Evolutionary conservation across 1,140 invertebrate species (phyloP), one percentile per base, ranked within the genome.

Genomic region (Phymorhynchus buccinoides): DNA sequence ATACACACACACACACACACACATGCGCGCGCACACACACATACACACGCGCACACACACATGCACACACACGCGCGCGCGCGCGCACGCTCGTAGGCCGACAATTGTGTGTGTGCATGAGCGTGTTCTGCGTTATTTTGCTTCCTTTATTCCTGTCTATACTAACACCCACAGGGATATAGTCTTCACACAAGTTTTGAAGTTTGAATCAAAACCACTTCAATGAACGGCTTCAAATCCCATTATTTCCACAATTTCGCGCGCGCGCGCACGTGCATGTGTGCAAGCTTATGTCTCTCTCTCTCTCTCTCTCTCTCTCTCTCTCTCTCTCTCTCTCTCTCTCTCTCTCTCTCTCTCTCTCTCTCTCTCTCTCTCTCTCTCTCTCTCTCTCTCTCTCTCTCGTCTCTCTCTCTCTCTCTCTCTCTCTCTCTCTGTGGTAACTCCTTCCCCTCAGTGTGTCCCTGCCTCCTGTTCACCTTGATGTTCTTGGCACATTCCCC

Each of bases 361-460:
- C 68, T 73, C 35, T 37, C 35, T 37, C 6, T 37, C 68, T 73
- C 6, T 73, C 68, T 73, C 68, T 73, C 6, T 73, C 68, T 73
- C 6, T 73, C 27, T 73, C 68, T 73, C 6, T 73, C 68, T 73
- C 6, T 73, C 68, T 73, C 68, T 73, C 68, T 48, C 44, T 48
- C 44, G 44, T 48, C 56, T 97, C 97, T 92, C 91, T 88, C 41
- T 91, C 91, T 44, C 92, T 92, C 32, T 91, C 91, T 84, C 91
- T 90, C 93, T 92, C 93, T 92, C 92, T 93, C 88, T 90, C 91
- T 77, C 90, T 88, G 85, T 92, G 88, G n/a, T n/a, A n/a, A n/a
- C n/a, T n/a, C n/a, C n/a, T n/a, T n/a, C n/a, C n/a, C n/a, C n/a
- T n/a, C n/a, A n/a, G n/a, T n/a, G n/a, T n/a, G n/a, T n/a, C n/a